Conservation (phyloP, 2,113 vertebrate species). For the Scopus umbretta region DNA sequence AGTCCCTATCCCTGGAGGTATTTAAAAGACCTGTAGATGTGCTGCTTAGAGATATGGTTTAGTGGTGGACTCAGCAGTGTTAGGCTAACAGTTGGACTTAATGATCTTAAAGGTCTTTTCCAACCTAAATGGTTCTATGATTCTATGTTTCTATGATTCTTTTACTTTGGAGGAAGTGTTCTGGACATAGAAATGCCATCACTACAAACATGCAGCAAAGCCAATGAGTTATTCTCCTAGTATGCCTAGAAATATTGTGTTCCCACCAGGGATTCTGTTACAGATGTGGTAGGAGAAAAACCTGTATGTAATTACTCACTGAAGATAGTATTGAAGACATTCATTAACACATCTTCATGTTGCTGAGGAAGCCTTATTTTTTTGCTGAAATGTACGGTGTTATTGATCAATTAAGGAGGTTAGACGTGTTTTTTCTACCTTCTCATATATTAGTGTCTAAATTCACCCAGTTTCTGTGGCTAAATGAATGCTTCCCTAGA, state of each 20-base stretch:
- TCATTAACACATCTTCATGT: neutral
- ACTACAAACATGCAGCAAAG: neutral
- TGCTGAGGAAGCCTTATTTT: neutral
- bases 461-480: neutral
- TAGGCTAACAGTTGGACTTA: neutral
- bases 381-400: neutral
- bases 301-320: neutral
- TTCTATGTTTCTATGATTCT: neutral
- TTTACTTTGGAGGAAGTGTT: neutral
- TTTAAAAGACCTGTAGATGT: neutral
- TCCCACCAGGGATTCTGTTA: neutral
- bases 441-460: neutral
- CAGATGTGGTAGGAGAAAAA: neutral
- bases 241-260: neutral
- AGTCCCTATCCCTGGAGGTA: neutral
- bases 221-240: rapidly evolving
- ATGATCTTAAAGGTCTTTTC: neutral
- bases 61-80: neutral
- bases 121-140: neutral
- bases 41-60: neutral
- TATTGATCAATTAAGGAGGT: neutral
- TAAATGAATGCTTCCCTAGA: neutral
- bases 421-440: neutral
- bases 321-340: neutral
- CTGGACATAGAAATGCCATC: neutral